Evolutionary conservation across 2,113 vertebrate species (phyloP), one percentile per base, ranked within the genome.

Genomic region (Copsychus sechellarum): DNA sequence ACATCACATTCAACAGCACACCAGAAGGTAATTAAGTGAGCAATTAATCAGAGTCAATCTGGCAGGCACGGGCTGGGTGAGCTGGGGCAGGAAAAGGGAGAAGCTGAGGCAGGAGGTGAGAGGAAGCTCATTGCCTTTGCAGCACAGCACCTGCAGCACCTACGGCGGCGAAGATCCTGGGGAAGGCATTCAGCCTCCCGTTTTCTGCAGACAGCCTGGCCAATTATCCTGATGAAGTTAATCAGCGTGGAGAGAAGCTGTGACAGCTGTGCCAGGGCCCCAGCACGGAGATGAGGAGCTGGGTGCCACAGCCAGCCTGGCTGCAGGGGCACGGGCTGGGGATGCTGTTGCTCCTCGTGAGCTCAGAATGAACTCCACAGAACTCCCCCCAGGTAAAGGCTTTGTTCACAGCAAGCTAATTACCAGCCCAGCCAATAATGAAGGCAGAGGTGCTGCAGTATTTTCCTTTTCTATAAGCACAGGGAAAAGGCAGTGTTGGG

Each of bases 171-270:
- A n/a, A n/a, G n/a, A n/a, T n/a, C n/a, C n/a, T 61, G 17, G 57
- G 69, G 33, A 34, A 86, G 82, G 71, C 14, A 50, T 90, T 80
- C 61, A 81, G 82, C 40, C 54, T 97, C 92, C 91, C 78, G 77
- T 96, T 91, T 96, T 69, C 95, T 79, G 61, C 28, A 96, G 93
- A 95, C 95, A 96, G 42, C 86, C 85, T n/a, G 40, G 66, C 92
- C 92, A 95, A 81, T 97, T 97, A 95, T 14, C 50, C 87, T 97
- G 96, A 97, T 96, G 96, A 96, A 70, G 79, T 90, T 94, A 96
- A 97, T 97, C 86, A 94, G 85, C 86, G 19, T 71, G 91, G 71
- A 58, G 85, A 69, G 93, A 31, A 88, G 62, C 53, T 43, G 8
- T 95, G 88, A 90, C 86, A 93, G 88, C 81, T 23, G 31, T 51